Percentiles rank a stretch among this genome's conserved stretches.
These are phyloP conservation scores for Diabrotica undecimpunctata DNA, from an alignment of 1,140 invertebrate species.

Conservation along the genomic window DNA sequence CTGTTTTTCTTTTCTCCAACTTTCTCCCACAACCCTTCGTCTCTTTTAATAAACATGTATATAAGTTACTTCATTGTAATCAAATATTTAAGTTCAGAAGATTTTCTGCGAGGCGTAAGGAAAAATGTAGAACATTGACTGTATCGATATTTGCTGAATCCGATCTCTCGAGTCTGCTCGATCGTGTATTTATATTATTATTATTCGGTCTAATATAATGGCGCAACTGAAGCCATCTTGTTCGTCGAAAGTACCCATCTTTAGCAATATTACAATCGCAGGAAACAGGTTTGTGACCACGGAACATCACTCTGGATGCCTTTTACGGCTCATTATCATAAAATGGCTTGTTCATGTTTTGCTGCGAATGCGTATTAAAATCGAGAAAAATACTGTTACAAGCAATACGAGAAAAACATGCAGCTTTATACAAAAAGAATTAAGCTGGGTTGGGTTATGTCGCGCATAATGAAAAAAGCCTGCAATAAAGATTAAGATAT, in stretches of 20 bases:
- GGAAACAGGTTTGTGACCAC: constrained; percentile 7
- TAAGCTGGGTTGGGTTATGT: not conserved
- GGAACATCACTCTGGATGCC: constrained; percentile 13
- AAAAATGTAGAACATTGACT: too few species aligned
- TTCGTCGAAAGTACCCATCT: constrained; percentile 8
- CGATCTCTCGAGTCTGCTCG: too few species aligned
- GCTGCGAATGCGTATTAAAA: constrained; percentile 8
- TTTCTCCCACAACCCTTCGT: too few species aligned
- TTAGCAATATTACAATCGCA: constrained; percentile 6
- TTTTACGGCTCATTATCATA: constrained; percentile 14
- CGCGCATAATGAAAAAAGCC: not conserved
- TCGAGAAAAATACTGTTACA: constrained; percentile 1
- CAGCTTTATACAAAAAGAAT: not conserved
- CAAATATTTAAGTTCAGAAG: too few species aligned
- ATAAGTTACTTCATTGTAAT: too few species aligned
- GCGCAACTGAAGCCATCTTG: constrained; percentile 11
- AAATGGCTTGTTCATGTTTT: constrained; percentile 17
- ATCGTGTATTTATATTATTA: not conserved
- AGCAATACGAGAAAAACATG: constrained; percentile 2
- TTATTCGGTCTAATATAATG: constrained; percentile 7
- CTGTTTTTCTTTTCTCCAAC: too few species aligned
- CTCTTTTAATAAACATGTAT: too few species aligned
- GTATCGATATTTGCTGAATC: too few species aligned
- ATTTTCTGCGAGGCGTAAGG: too few species aligned
- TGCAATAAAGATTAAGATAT: constrained; percentile 3